A percentile compares a stretch with the other conserved stretches of the same genome.
Conservation (phyloP, 1,140 invertebrate species). For the Uloborus diversus region DNA sequence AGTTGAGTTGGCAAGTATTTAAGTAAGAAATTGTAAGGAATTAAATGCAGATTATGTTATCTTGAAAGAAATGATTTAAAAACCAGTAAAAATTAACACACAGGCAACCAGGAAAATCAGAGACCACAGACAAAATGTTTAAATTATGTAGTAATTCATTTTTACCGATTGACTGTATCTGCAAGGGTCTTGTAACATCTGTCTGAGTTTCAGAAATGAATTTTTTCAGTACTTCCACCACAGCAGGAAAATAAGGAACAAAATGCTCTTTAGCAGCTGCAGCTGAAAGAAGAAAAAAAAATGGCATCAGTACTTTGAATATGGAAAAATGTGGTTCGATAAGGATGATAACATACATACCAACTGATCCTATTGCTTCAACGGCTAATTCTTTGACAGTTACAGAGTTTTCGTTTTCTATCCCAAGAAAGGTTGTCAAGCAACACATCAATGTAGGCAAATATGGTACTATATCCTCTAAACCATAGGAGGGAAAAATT, state of each 20-base stretch:
- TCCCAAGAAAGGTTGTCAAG: conserved; percentile 72
- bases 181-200: conserved; percentile 70
- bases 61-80: too few relatives aligned
- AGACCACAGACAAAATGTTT: too few relatives aligned
- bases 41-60: too few relatives aligned
- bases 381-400: conserved; percentile 75
- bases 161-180: conserved; percentile 76
- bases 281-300: conserved; percentile 63
- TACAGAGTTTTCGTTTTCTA: conserved; percentile 65
- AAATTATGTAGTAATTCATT: too few relatives aligned
- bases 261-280: conserved; percentile 77
- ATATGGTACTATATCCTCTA: conserved; percentile 75
- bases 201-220: conserved; percentile 70
- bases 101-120: too few relatives aligned
- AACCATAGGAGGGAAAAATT: too few relatives aligned
- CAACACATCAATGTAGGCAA: conserved; percentile 77
- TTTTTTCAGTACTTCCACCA: conserved; percentile 74
- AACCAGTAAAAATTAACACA: too few relatives aligned
- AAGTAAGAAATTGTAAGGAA: too few relatives aligned
- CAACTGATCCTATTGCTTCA: conserved; percentile 74
- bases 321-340: neutral
- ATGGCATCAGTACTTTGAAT: neutral
- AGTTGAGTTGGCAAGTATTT: too few relatives aligned
- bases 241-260: conserved; percentile 76
- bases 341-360: conserved; percentile 61